phyloP scores from a whole-genome alignment of 2,888 invertebrate genomes.

The Macropis europaea region DNA sequence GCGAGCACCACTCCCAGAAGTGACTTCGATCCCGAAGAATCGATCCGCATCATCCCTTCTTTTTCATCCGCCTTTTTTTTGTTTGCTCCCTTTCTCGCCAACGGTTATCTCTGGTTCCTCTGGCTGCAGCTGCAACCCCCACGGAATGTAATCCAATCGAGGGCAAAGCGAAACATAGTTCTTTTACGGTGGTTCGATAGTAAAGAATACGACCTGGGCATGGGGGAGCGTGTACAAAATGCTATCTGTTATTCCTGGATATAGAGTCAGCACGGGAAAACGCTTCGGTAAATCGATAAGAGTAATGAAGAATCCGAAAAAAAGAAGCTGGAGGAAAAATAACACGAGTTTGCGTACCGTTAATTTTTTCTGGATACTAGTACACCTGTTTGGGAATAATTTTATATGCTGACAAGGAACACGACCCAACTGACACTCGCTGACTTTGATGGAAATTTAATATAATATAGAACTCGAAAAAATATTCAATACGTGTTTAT shows the following conservation, averaged over 20 bases:
- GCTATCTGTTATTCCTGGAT: slow-evolving; percentile 34
- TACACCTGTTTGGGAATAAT: too few species aligned
- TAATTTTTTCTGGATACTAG: too few species aligned
- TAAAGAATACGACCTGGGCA: slow-evolving; percentile 43
- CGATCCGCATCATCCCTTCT: slow-evolving; percentile 27
- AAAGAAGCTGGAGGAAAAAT: neutral
- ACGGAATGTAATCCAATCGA: slow-evolving; percentile 53
- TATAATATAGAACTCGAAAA: too few species aligned
- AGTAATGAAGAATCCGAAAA: neutral
- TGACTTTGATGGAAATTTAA: too few species aligned
- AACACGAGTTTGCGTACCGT: neutral
- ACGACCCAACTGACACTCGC: too few species aligned
- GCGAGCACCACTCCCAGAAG: slow-evolving; percentile 45
- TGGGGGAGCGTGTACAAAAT: slow-evolving; percentile 36
- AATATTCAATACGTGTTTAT: too few species aligned
- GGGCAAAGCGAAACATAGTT: slow-evolving; percentile 36
- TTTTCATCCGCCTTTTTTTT: neutral
- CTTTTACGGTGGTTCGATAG: slow-evolving; percentile 44
- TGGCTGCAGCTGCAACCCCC: slow-evolving; percentile 25
- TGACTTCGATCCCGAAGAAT: slow-evolving; percentile 47
- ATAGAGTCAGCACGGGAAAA: slow-evolving; percentile 10
- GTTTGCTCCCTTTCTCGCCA: neutral
- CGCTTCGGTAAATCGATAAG: slow-evolving; percentile 12
- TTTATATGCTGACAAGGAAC: too few species aligned
- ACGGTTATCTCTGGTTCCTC: slow-evolving; percentile 10